Base-by-base conservation (phyloP, 2,113 vertebrate species). In the Nothobranchius kuhntae region DNA sequence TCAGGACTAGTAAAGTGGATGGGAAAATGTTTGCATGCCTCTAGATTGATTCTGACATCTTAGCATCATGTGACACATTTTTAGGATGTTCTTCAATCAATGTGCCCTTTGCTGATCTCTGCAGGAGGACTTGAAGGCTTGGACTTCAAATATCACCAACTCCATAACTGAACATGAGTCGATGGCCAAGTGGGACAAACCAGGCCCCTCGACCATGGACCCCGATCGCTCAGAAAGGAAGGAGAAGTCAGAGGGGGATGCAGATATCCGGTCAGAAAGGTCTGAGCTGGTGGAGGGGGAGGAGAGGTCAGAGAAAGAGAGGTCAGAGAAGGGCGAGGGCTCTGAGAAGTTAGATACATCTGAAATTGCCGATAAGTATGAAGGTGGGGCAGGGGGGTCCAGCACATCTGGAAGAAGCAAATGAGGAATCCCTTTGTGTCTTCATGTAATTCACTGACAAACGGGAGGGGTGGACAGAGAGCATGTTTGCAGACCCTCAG, bases 391-490 rank as follows among this genome's bases (percentile, higher is more conserved):
- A 0, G 90, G 88, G 68, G 91, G 90, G 64, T 93, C 92, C 80
- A 93, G 92, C 87, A 92, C 91, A 26, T 93, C 92, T 60, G 91
- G 91, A 57, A 91, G 85, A 72, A 93, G 91, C 88, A 93, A 93
- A 92, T 93, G 90, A 93, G 61, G 61, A 85, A 63, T 64, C 66
- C 80, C 48, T 67, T 73, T 75, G 53, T 73, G 53, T 85, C 78
- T 78, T 77, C 75, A 79, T 52, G 61, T 76, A 81, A 80, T 55
- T 80, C 74, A 83, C 71, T 79, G 76, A 87, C 85, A 65, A 69
- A 73, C 59, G 77, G 75, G 78, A 75, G 48, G 81, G 51, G 21
- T 52, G 44, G 69, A 82, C 75, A 78, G 80, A 82, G 84, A 87
- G 84, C 79, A 83, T 87, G 84, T 85, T 84, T 86, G 84, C 75